Evolutionary conservation across 37 sponge, comb jelly and placozoan species (phyloP), one percentile per base, ranked within the genome.

Genomic region (Hormiphora californensis): DNA sequence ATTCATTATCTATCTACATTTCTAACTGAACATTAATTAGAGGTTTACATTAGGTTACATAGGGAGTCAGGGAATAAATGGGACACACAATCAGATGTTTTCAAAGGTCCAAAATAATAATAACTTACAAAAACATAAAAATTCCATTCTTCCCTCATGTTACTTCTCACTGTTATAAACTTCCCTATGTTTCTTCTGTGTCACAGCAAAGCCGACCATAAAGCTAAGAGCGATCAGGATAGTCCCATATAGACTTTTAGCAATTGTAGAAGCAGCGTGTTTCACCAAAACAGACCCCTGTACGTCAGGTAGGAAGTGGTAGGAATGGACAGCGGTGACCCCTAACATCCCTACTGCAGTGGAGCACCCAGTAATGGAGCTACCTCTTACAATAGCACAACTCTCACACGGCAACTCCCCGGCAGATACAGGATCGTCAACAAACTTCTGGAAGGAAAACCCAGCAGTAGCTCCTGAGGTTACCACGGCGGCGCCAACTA

Each of bases 321-420:
- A 73, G 25, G 81, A 43, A 41, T 73, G 46, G 7, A 40, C 15
- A 41, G 44, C 40, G 21, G 81, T 73, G 17, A 73, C 44, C 8
- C 81, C 81, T 4, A 73, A 40, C 81, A 73, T 73, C 3, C 81
- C 81, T 28, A 36, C 35, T 11, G 46, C 81, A 11, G 81, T 73
- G 25, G 43, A 73, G 1, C 32, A 9, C 3, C 28, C 27, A 4
- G 28, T 33, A 22, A 73, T 28, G 1, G 46, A 43, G 5, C 46
- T 46, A 7, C 81, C 81, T 38, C 81, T 1, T 41, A 46, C 43
- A 8, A 73, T 21, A 4, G 81, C 35, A 41, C 81, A 73, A 3
- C 8, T 73, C 0, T 33, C 25, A 41, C 81, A 73, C 0, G 7
- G 7, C 0, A 73, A 28, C 1, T 15, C 44, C 21, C 25, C 43